These are phyloP conservation scores for Eupsittula cactorum DNA, from an alignment of 2,113 vertebrate species.

Conservation along the genomic window DNA sequence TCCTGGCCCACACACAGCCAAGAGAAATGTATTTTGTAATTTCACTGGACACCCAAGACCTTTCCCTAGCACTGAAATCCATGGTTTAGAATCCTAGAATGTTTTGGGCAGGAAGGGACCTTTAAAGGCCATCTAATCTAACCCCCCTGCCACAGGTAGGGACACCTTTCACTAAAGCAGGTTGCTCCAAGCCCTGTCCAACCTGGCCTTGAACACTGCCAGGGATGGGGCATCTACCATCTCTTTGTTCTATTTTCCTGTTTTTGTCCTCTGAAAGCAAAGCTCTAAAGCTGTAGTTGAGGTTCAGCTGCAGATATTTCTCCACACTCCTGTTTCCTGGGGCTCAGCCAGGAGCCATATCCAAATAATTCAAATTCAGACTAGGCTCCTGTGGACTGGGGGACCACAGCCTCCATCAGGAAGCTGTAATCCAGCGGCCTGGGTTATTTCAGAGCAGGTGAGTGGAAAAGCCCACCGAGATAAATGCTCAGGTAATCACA, in stretches of 20 bases:
- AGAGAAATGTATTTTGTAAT: neutral
- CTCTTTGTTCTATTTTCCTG: neutral
- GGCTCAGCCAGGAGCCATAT: neutral
- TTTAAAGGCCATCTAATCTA: neutral
- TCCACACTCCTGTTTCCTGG: neutral
- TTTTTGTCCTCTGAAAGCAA: neutral
- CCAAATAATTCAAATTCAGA: neutral
- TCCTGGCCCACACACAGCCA: fast-evolving
- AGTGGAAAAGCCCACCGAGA: slow-evolving; percentile 49
- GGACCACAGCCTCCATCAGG: neutral
- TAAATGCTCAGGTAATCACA: slow-evolving; percentile 67
- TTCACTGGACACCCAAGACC: neutral
- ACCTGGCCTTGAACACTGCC: neutral
- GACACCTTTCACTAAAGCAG: neutral
- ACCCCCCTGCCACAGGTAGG: neutral
- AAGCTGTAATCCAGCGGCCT: neutral
- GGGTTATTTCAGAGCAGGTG: slow-evolving; percentile 11
- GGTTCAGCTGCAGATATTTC: neutral
- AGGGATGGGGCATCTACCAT: no score
- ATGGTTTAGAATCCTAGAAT: neutral
- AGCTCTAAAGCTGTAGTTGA: neutral
- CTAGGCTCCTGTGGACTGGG: neutral
- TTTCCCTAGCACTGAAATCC: neutral
- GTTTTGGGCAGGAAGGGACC: neutral
- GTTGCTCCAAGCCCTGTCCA: neutral